Evolutionary conservation across 2,888 invertebrate genomes (phyloP), one percentile per base, ranked within the genome.

Genomic region (Cephus spinipes): DNA sequence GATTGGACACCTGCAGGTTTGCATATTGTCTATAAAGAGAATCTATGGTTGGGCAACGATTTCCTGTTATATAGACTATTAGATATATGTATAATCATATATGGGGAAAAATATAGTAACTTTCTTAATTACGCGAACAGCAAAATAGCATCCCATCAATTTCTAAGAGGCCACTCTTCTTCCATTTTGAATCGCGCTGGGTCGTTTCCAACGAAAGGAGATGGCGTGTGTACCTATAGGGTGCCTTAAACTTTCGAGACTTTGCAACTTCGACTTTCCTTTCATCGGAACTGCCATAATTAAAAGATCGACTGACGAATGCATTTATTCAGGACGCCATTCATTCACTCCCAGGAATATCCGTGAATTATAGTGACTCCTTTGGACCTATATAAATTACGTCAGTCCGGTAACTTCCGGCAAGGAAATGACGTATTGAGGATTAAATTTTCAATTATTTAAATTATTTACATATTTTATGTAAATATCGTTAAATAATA

Each of bases 321-420:
- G 74, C 74, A 35, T 71, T 71, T 71, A 31, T 32, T 55, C 55
- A 23, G 73, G 73, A 79, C 73, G 76, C 76, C 77, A 73, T 74
- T 79, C 81, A 83, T 86, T 85, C 83, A 82, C 85, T 82, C 80
- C 23, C 40, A 73, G 77, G 81, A 77, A 78, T 83, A 82, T 77
- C 76, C 81, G 81, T 81, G 83, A 84, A 86, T 87, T 85, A 86
- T 83, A 85, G 82, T 83, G 81, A 84, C 85, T 87, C 83, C 84
- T 84, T 83, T 80, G 83, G 81, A 82, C 35, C 35, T 35, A 74
- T 40, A 40, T 40, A 40, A 40, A 40, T 40, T 40, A 40, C 15
- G 15, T 40, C 40, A 15, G 6, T 15, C 55, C 15, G 55, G 9
- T 55, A 15, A 23, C 55, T 55, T 55, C 23, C 23, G 23, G 9